Base-by-base conservation (phyloP, 2,888 invertebrate species). In the Noctua pronuba region DNA sequence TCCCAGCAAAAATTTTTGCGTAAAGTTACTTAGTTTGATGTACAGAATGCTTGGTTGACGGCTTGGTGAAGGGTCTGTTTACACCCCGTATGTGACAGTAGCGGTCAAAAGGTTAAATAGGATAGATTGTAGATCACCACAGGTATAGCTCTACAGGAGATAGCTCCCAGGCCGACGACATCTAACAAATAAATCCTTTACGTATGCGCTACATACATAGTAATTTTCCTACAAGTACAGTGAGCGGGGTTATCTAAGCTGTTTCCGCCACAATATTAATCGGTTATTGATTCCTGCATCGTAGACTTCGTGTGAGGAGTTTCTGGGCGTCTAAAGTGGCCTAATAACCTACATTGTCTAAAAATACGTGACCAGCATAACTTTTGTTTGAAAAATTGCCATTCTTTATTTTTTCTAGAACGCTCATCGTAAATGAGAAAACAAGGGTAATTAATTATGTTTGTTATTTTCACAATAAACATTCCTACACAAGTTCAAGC, bases 221-320 rank as follows among this genome's bases (percentile, higher is more conserved):
- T 72, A 68, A 52, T 72, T 74, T 76, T 77, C 74, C 70, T 31
- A 70, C 16, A 10, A 69, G 31, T 41, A 46, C 64, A 66, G 24
- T 60, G 38, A 69, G 65, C 58, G 24, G 24, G 64, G 72, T 84
- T 82, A 81, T 86, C 86, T 77, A 58, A 75, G 31, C 52, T n/a
- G 41, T 46, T 62, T 75, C 35, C 64, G 73, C 64, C 72, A 70
- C 65, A 76, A 74, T 60, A 69, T 73, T 82, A 83, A 84, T 88
- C 75, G 77, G 80, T 79, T 85, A 85, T 88, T 79, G 81, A 88
- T 88, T 79, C 68, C 58, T 73, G 49, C 46, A 64, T 38, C 55
- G 69, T 21, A 55, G 67, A 65, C 44, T 67, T 68, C 13, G 66
- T 55, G 60, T 55, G 58, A 52, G 28, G 60, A 8, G 60, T 18